Conservation (phyloP, 2,888 invertebrate genomes). For the Papilio protenor region DNA sequence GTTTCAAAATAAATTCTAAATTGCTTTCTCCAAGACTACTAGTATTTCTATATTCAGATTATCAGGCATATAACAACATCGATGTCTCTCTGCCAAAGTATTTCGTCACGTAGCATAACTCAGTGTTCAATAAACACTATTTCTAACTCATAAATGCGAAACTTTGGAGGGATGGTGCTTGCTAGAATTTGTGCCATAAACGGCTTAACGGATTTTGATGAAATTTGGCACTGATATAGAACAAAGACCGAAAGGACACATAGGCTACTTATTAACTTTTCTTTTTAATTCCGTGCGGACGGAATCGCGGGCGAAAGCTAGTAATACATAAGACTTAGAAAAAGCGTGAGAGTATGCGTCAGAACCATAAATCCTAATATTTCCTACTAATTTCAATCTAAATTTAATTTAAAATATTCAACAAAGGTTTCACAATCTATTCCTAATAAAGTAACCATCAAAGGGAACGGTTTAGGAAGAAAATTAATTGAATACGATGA, state of each 20-base stretch:
- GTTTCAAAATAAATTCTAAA: background rate
- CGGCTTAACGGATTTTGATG: too few species aligned
- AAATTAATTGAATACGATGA: conserved; percentile 35
- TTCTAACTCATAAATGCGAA: background rate
- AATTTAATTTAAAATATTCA: background rate
- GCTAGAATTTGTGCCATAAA: too few species aligned
- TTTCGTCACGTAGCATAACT: background rate
- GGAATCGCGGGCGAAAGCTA: too few species aligned
- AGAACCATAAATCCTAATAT: background rate
- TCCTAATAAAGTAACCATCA: conserved; percentile 16
- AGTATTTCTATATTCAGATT: background rate
- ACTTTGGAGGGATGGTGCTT: too few species aligned
- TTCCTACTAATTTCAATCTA: background rate
- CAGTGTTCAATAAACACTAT: too few species aligned
- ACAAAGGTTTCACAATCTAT: conserved; percentile 1
- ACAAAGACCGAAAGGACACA: too few species aligned
- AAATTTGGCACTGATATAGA: too few species aligned
- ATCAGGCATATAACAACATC: background rate
- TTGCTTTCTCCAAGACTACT: background rate
- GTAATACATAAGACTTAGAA: too few species aligned
- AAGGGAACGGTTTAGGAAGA: conserved; percentile 10
- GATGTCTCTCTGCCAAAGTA: background rate
- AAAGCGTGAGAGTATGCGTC: too few species aligned
- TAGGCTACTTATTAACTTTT: too few species aligned
- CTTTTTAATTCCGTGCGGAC: too few species aligned